phyloP scores from a whole-genome alignment of 2,888 invertebrate genomes.

The Argynnis bischoffii region DNA sequence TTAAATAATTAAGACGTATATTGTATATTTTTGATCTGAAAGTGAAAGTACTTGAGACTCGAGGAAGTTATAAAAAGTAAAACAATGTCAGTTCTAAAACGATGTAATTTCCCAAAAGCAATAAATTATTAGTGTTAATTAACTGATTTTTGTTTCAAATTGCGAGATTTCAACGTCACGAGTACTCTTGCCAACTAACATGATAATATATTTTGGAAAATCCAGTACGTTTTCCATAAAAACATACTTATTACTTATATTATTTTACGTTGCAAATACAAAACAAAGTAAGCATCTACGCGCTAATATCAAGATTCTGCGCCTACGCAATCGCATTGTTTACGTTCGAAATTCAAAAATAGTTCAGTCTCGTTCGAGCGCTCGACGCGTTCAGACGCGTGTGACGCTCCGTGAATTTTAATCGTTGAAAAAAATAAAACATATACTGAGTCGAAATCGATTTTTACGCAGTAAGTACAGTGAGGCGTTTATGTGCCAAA shows the following conservation, averaged over 20 bases:
- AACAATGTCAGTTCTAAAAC: neutral
- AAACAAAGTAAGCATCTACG: conserved; percentile 34
- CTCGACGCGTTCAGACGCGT: conserved; percentile 55
- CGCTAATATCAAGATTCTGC: conserved; percentile 38
- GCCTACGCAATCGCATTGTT: conserved; percentile 48
- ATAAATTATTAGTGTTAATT: neutral
- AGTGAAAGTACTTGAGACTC: neutral
- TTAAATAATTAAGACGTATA: neutral
- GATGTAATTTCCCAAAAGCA: neutral
- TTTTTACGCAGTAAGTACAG: conserved; percentile 35
- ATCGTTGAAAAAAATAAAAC: conserved; percentile 30
- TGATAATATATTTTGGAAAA: neutral
- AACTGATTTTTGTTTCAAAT: neutral
- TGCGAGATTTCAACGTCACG: neutral
- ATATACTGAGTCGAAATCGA: conserved; percentile 10
- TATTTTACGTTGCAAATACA: conserved; percentile 4
- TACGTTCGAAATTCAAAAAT: conserved; percentile 59
- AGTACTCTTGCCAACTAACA: neutral
- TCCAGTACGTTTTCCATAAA: neutral
- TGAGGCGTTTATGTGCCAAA: conserved; percentile 43
- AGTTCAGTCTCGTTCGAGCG: conserved; percentile 54
- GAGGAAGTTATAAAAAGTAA: neutral
- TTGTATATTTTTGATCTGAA: neutral
- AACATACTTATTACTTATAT: neutral
- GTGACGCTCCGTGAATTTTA: conserved; percentile 17